phyloP scores from a whole-genome alignment of 2,888 invertebrate genomes.

The Copidosoma aretas region DNA sequence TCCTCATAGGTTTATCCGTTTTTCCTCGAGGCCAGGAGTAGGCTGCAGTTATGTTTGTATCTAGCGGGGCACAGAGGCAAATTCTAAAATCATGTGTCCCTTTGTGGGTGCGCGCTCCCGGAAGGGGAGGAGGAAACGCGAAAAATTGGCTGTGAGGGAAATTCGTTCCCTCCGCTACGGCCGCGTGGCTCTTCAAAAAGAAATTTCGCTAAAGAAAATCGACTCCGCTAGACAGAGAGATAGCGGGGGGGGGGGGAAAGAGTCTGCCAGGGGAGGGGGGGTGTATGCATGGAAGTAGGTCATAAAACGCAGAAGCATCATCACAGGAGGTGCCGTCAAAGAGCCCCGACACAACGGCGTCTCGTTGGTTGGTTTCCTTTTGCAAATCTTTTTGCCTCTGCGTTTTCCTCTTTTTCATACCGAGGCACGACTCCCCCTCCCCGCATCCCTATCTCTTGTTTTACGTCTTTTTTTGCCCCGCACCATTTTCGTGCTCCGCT shows the following conservation, averaged over 20 bases:
- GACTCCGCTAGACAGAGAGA: constrained; percentile 6
- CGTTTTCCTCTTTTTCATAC: constrained; percentile 5
- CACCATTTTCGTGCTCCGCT: not conserved
- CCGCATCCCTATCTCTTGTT: constrained; percentile 5
- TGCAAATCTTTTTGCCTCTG: constrained; percentile 2
- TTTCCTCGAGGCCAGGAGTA: too few relatives aligned
- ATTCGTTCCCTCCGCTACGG: constrained; percentile 25
- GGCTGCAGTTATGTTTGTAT: too few relatives aligned
- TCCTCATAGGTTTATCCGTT: not conserved
- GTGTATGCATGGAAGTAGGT: constrained; percentile 44
- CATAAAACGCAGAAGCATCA: constrained; percentile 46
- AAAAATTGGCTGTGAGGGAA: constrained; percentile 33
- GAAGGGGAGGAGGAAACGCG: constrained; percentile 4
- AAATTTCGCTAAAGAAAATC: constrained; percentile 40
- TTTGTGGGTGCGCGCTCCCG: constrained; percentile 13
- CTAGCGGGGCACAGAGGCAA: constrained; percentile 6
- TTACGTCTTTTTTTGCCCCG: constrained; percentile 4
- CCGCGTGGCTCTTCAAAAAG: constrained; percentile 25
- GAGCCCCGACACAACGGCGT: constrained; percentile 41
- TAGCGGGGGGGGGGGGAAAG: too few relatives aligned
- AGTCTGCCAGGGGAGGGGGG: constrained; percentile 26
- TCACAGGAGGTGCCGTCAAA: constrained; percentile 43
- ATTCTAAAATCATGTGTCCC: constrained; percentile 31
- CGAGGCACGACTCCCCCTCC: not conserved
- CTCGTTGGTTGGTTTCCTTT: constrained; percentile 29